phyloP scores from a whole-genome alignment of 2,888 invertebrate species.

The Cacoxenus indagator region DNA sequence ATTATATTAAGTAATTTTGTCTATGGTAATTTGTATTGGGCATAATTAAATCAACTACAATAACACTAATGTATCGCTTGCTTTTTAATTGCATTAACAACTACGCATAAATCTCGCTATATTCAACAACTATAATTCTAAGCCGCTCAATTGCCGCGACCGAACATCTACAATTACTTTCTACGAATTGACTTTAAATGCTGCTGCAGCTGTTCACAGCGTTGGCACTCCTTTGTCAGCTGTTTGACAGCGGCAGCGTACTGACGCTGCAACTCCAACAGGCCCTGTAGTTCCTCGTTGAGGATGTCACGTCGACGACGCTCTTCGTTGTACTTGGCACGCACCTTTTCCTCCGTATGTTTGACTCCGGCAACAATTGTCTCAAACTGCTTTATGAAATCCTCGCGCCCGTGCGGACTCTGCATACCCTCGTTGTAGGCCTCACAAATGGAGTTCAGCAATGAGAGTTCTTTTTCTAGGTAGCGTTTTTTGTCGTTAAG shows the following conservation, averaged over 20 bases:
- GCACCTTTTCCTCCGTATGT: conserved; percentile 85
- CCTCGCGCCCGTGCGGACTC: conserved; percentile 83
- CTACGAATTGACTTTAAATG: conserved; percentile 68
- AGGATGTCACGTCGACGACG: conserved; percentile 78
- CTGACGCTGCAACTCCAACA: conserved; percentile 80
- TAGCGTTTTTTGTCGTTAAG: conserved; percentile 94
- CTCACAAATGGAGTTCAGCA: conserved; percentile 90
- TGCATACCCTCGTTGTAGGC: conserved; percentile 91
- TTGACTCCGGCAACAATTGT: conserved; percentile 91
- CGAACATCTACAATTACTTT: conserved; percentile 37
- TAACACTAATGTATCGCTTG: conserved; percentile 2
- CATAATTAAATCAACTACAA: conserved; percentile 9
- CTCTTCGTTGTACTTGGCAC: conserved; percentile 76
- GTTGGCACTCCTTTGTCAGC: conserved; percentile 81
- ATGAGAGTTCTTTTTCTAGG: conserved; percentile 89
- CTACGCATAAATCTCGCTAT: background rate
- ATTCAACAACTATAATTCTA: background rate
- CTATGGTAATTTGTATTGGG: background rate
- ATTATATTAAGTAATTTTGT: conserved; percentile 17
- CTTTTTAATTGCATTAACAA: conserved; percentile 13
- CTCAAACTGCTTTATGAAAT: conserved; percentile 92
- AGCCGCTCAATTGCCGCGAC: background rate
- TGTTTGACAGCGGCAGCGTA: conserved; percentile 84
- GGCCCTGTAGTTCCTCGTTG: conserved; percentile 74
- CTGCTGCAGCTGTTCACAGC: conserved; percentile 74